These are phyloP conservation scores for Nasonia oneida DNA, from an alignment of 2,888 invertebrate genomes.

Conservation along the genomic window DNA sequence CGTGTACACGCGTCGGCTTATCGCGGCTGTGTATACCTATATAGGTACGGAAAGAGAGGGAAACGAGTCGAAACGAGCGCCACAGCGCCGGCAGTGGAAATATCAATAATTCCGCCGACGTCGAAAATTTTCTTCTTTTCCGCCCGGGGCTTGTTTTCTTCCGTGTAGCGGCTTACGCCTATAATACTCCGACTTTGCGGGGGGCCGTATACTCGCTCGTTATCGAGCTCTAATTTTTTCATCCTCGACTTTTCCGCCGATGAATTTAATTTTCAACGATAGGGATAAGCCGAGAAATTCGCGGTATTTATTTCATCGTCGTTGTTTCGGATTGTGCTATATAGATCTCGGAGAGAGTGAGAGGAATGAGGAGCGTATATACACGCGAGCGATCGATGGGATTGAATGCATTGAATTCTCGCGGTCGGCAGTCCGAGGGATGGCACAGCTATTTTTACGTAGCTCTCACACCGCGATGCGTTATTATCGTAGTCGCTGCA, in stretches of 20 bases:
- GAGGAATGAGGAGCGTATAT: background rate
- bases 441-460: background rate
- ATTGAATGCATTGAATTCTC: slow-evolving; percentile 19
- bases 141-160: background rate
- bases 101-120: slow-evolving; percentile 54
- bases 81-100: slow-evolving; percentile 46
- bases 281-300: background rate
- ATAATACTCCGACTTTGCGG: background rate
- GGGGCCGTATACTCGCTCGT: no score
- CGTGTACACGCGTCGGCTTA: background rate
- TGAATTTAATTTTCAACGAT: background rate
- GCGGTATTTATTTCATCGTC: background rate
- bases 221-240: background rate
- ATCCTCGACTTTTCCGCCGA: background rate
- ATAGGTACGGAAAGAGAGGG: background rate
- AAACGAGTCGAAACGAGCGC: background rate
- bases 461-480: background rate
- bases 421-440: background rate
- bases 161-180: no score
- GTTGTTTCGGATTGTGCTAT: background rate
- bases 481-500: background rate
- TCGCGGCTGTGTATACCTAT: background rate
- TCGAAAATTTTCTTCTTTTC: slow-evolving; percentile 10
- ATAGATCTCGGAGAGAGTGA: background rate
- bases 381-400: background rate